Evolutionary conservation across 2,113 vertebrate genomes (phyloP).

Genomic region (Istiophorus platypterus): DNA sequence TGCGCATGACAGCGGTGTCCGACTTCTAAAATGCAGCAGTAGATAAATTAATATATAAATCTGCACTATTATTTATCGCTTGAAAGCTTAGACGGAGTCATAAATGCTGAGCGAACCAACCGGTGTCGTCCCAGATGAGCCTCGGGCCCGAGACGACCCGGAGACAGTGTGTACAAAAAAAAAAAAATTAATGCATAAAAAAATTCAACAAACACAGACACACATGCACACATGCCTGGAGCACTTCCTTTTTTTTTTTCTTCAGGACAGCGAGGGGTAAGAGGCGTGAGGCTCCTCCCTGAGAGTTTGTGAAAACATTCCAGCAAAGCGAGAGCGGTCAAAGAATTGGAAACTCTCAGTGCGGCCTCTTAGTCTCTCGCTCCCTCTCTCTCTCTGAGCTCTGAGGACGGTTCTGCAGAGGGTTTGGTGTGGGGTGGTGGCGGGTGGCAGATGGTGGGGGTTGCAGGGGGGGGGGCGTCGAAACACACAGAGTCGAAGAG

Average conservation of each 20-base stretch:
- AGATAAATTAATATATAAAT: not conserved
- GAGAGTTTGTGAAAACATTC: conserved; percentile 86
- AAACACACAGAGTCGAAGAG: too few species aligned
- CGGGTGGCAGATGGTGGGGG: too few species aligned
- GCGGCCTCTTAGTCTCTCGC: conserved; percentile 53
- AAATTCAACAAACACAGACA: conserved; percentile 30
- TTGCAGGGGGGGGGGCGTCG: too few species aligned
- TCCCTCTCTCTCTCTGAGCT: conserved; percentile 55
- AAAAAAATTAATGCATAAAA: too few species aligned
- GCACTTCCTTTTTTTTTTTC: conserved; percentile 37
- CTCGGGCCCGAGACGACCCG: not conserved
- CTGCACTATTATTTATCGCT: too few species aligned
- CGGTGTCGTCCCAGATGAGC: not conserved
- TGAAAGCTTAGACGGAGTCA: not conserved
- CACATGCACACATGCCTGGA: conserved; percentile 27
- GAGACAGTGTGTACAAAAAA: conserved; percentile 14
- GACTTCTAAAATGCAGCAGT: not conserved
- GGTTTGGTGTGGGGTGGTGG: too few species aligned
- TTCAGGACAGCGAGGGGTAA: conserved; percentile 57
- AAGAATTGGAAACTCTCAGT: conserved; percentile 73
- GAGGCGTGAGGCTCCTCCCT: conserved; percentile 83
- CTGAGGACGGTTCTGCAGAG: too few species aligned
- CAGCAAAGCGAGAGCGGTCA: conserved; percentile 76
- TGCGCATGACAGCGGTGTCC: not conserved
- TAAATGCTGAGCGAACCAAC: not conserved